Evolutionary conservation across 2,797 vertebrate genomes (phyloP), one percentile per base, ranked within the genome.

Genomic region (Adelosebastes latens): DNA sequence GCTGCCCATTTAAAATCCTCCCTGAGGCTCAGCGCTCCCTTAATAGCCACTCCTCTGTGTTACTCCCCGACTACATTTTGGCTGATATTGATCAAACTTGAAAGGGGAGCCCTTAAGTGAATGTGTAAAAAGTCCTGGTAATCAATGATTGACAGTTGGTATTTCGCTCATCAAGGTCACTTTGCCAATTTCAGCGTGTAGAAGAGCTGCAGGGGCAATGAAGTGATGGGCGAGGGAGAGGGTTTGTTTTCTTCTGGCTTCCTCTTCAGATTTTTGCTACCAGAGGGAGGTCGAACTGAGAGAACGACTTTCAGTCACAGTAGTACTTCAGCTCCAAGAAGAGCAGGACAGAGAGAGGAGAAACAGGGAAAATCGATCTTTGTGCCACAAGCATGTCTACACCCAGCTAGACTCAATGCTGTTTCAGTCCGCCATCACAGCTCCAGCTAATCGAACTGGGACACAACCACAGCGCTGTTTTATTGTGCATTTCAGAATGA

Each of bases 101-200:
- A 93, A 95, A 94, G 89, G 56, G 81, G 84, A 90, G 90, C 89
- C 90, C 89, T 88, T 90, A 87, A 93, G 88, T 94, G 86, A 92
- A 90, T 73, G 89, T 86, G 80, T 84, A 88, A 88, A 92, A 92
- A 83, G 79, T 91, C 72, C 79, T 39, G 77, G 67, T 82, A 88
- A 93, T 95, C 94, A 90, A 92, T 94, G 91, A 92, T 90, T 91
- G 88, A 92, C 89, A 88, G 90, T 89, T 93, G 86, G 89, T 82
- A 90, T 89, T 90, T 90, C 83, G 25, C 66, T 82, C 73, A 69
- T 86, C 87, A 92, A 92, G 93, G 94, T 93, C 90, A 93, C 93
- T 90, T 91, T 91, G 87, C 90, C 92, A 85, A 82, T 80, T 90
- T 83, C 73, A 84, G 91, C 5, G 34, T 12, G 67, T 75, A 16